These are phyloP conservation scores for Kryptopterus vitreolus DNA, from an alignment of 2,797 vertebrate species.

Conservation along the genomic window DNA sequence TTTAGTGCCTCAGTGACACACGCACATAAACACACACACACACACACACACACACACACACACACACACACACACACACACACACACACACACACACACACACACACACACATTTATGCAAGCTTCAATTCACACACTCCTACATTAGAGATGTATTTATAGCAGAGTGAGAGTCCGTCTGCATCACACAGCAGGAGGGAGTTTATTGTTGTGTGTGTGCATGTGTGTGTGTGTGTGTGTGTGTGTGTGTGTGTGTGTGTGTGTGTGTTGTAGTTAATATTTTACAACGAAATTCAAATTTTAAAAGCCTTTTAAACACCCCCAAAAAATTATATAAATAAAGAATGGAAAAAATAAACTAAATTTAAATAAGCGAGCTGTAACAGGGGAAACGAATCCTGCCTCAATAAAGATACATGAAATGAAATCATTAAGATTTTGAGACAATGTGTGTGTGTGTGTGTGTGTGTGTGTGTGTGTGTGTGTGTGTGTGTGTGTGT, in stretches of 20 bases:
- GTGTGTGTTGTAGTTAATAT: not conserved
- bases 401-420: too few relatives aligned
- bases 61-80: not conserved
- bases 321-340: too few relatives aligned
- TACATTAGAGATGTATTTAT: conserved; percentile 23
- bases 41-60: not conserved
- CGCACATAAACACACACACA: not conserved
- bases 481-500: too few relatives aligned
- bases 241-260: conserved; percentile 3
- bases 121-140: not conserved
- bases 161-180: not conserved
- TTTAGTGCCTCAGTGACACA: too few relatives aligned
- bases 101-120: not conserved
- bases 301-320: not conserved
- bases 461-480: too few relatives aligned
- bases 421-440: too few relatives aligned
- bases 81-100: not conserved
- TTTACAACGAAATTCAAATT: not conserved
- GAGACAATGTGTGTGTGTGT: too few relatives aligned
- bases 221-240: not conserved
- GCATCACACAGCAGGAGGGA: not conserved
- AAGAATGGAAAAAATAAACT: too few relatives aligned
- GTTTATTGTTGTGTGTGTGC: not conserved
- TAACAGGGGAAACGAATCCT: too few relatives aligned
- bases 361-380: too few relatives aligned